These are phyloP conservation scores for Hepsetus odoe DNA, from an alignment of 2,113 vertebrate species.

Conservation along the genomic window DNA sequence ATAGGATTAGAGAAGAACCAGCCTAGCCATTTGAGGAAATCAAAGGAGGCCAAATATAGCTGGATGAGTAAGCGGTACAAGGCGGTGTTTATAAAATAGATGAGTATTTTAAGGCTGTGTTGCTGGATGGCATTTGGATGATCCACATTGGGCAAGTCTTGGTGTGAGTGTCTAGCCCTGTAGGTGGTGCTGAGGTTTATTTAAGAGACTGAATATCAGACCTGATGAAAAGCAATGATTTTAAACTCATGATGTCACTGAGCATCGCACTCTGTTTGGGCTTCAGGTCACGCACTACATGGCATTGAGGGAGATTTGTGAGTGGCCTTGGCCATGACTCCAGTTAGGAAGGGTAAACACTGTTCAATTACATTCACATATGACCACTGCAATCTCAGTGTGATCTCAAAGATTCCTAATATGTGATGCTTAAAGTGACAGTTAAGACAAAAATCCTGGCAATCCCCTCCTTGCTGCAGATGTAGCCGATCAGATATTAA, in stretches of 20 bases:
- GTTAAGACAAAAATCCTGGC: no score
- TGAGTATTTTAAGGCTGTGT: no score
- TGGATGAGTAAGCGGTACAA: not conserved
- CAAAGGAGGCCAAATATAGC: not conserved
- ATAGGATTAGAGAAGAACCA: no score
- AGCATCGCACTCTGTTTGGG: slow-evolving; percentile 38
- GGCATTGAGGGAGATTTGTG: slow-evolving; percentile 40
- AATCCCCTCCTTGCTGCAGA: no score
- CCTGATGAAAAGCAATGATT: slow-evolving; percentile 37
- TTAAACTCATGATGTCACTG: slow-evolving; percentile 38
- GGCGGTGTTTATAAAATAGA: no score
- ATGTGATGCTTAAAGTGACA: not conserved
- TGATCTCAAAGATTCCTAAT: not conserved
- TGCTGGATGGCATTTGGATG: slow-evolving; percentile 2
- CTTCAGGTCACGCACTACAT: slow-evolving; percentile 24
- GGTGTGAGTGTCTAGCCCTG: slow-evolving; percentile 13
- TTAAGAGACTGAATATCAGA: slow-evolving; percentile 31
- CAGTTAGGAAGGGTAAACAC: slow-evolving; percentile 32
- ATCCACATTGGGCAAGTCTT: not conserved
- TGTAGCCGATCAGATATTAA: no score
- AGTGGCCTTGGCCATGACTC: slow-evolving; percentile 31
- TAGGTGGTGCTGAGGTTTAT: slow-evolving; percentile 29
- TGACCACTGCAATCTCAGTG: not conserved
- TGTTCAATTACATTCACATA: not conserved
- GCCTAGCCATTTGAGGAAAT: not conserved